Base-by-base conservation (phyloP, 2,113 vertebrate genomes). In the Eurypyga helias region DNA sequence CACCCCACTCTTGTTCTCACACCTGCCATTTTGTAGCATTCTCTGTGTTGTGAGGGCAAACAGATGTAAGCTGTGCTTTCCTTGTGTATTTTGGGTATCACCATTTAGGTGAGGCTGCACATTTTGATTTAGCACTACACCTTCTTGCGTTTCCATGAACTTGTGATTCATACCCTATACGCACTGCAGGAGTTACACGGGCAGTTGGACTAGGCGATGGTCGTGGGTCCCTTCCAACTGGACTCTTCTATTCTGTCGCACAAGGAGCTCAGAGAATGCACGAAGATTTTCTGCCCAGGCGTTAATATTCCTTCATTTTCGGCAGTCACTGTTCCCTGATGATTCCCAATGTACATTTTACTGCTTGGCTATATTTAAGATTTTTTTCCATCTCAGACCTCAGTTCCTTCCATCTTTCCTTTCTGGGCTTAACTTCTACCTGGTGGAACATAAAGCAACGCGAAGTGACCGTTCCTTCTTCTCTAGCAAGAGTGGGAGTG, bases 391-490 rank as follows among this genome's bases (percentile, higher is more conserved):
- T 19, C 38, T 82, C 24, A 41, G 38, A 91, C 18, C 14, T 61
- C 41, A 45, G 0, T 54, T 89, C 15, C 45, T 77, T 82, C 52
- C 19, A n/a, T 55, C 24, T 83, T 84, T 57, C 29, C 36, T 52
- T 69, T 83, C 71, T 26, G 33, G 29, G 18, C 26, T 89, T 77
- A 55, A 58, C 14, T 25, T 72, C 52, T 73, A 34, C 18, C 10
- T 48, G 49, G 17, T 6, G 17, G 21, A 92, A 58, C 24, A 33
- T 31, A 49, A 51, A 52, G 55, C 17, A 48, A 38, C 9, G 14
- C 0, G 5, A 80, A 92, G 10, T 16, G 34, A n/a, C 16, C 0
- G 0, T 41, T 84, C 24, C 18, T 70, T n/a, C 21, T 34, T n/a
- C 52, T 61, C 28, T 62, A 43, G 36, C 0, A 0, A 25, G 34